These are phyloP conservation scores for Pristionchus maxplancki DNA, from an alignment of 2,888 invertebrate species.

Conservation along the genomic window DNA sequence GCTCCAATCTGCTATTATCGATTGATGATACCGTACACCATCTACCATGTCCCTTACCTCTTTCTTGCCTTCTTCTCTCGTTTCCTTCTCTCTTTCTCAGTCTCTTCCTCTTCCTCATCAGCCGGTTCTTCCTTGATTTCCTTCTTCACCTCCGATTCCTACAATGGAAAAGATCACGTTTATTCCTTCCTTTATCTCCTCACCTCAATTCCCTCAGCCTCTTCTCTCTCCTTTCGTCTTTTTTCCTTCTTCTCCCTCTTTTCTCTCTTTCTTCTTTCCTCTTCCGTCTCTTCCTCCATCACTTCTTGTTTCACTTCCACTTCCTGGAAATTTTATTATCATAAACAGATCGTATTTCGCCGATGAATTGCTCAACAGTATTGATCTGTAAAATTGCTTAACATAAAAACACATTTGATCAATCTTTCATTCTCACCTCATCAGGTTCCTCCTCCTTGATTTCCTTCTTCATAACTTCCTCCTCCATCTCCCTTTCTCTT, in stretches of 20 bases:
- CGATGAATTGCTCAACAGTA: no score
- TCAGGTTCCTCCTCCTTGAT: conserved; percentile 45
- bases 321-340: conserved; percentile 27
- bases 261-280: conserved; percentile 7
- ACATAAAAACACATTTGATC: no score
- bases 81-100: conserved; percentile 39
- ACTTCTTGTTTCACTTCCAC: conserved; percentile 52
- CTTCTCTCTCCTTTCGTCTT: conserved; percentile 36
- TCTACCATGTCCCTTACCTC: neutral
- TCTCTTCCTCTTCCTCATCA: conserved; percentile 48
- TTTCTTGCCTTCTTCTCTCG: conserved; percentile 54
- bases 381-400: no score
- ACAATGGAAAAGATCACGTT: neutral
- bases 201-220: neutral
- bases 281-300: conserved; percentile 53
- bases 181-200: neutral
- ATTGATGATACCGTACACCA: neutral
- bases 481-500: conserved; percentile 50
- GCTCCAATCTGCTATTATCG: conserved; percentile 15
- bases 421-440: conserved; percentile 20
- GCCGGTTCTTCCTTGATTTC: conserved; percentile 42
- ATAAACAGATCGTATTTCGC: neutral
- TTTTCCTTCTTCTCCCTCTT: conserved; percentile 47
- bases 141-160: conserved; percentile 32
- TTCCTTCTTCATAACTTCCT: conserved; percentile 20